A percentile compares a stretch with the other conserved stretches of the same genome.
Conservation (phyloP, 1,140 invertebrate species). For the Platorchestia sp. region DNA sequence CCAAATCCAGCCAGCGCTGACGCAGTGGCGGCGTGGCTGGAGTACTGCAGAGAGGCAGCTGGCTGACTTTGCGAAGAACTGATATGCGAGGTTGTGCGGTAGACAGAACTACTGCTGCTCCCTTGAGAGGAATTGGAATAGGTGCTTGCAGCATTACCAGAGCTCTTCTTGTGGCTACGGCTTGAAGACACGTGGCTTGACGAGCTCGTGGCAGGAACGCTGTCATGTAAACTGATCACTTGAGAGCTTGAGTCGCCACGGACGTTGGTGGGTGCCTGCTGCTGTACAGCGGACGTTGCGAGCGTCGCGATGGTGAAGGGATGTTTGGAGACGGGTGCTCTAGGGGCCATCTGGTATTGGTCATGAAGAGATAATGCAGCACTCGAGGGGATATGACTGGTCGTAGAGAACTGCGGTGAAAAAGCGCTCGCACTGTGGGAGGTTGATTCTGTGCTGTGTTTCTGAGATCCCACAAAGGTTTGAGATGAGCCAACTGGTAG, state of each 20-base stretch:
- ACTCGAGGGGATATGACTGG: neutral
- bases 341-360: neutral
- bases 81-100: neutral
- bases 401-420: neutral
- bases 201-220: neutral
- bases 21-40: neutral
- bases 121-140: neutral
- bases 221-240: neutral
- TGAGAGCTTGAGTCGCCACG: neutral
- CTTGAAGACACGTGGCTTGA: neutral
- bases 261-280: neutral
- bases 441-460: neutral
- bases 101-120: neutral
- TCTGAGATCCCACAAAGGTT: neutral
- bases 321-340: conserved; percentile 11
- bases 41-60: neutral
- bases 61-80: neutral
- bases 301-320: conserved; percentile 25
- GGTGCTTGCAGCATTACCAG: neutral
- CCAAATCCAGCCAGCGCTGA: neutral
- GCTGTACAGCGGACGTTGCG: neutral
- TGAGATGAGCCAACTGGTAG: neutral
- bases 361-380: neutral
- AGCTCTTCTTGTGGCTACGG: neutral
- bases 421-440: neutral